Evolutionary conservation across 2,888 invertebrate species (phyloP).

Genomic region (Chirona hameri): DNA sequence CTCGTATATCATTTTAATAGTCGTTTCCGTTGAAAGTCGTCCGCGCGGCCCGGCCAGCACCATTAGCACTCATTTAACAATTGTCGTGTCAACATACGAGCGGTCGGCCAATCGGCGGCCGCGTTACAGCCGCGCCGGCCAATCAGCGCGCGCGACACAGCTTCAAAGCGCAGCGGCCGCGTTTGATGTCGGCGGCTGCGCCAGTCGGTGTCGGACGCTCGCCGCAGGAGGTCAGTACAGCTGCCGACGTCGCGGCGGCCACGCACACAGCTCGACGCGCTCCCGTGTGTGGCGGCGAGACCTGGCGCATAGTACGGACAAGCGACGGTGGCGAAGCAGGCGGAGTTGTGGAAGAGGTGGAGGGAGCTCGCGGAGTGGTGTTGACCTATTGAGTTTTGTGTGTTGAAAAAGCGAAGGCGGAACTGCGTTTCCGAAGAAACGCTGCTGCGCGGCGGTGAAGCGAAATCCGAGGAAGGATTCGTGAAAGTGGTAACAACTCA

Average conservation of each 20-base stretch:
- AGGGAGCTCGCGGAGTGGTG: too few species aligned
- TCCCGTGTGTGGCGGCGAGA: too few species aligned
- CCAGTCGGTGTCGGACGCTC: neutral
- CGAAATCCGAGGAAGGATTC: too few species aligned
- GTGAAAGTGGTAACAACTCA: too few species aligned
- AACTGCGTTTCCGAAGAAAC: neutral
- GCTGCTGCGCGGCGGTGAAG: too few species aligned
- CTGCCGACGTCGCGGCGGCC: too few species aligned
- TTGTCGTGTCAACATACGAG: neutral
- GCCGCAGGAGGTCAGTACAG: neutral
- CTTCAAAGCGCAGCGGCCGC: constrained; percentile 3
- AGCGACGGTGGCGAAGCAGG: too few species aligned
- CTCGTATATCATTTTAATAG: constrained; percentile 6
- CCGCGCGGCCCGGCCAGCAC: neutral
- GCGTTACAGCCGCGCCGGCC: neutral
- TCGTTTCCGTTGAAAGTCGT: neutral
- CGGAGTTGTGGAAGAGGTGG: too few species aligned
- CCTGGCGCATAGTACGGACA: too few species aligned
- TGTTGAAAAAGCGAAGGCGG: too few species aligned
- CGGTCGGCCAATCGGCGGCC: neutral
- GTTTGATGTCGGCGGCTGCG: neutral
- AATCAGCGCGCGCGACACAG: neutral
- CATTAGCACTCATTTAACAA: constrained; percentile 24
- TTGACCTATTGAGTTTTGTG: too few species aligned
- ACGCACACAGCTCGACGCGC: neutral